Conservation (phyloP, 1,140 invertebrate species). For the Rhagoletis zephyria region DNA sequence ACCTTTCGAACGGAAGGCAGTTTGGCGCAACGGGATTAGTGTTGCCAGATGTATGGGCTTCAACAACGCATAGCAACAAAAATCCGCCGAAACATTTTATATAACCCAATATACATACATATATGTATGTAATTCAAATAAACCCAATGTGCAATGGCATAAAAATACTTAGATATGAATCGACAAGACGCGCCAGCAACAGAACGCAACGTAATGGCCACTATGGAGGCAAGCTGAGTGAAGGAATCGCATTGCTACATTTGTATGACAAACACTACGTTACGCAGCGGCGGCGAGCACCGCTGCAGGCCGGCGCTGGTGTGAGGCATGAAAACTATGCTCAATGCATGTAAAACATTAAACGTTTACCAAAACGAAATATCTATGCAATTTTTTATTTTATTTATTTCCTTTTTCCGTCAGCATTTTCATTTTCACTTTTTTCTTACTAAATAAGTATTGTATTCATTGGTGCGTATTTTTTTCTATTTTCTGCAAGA, state of each 20-base stretch:
- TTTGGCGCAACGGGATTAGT: no score
- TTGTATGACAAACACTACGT: not conserved
- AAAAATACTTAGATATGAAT: constrained; percentile 33
- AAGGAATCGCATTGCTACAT: not conserved
- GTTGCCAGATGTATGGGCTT: no score
- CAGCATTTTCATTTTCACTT: not conserved
- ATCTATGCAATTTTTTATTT: not conserved
- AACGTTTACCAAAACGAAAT: constrained; percentile 44
- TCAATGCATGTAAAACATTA: constrained; percentile 43
- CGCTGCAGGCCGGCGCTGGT: not conserved
- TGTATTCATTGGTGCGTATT: not conserved
- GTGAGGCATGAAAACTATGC: constrained; percentile 31
- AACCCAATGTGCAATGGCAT: not conserved
- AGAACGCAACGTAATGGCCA: no score
- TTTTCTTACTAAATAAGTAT: not conserved
- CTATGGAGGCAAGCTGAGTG: not conserved
- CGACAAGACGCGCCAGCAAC: not conserved
- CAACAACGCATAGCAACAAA: no score
- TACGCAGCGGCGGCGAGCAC: not conserved
- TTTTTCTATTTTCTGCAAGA: constrained; percentile 5
- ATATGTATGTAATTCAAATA: no score
- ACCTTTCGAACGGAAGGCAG: no score
- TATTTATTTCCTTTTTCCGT: not conserved
- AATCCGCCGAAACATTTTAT: no score
- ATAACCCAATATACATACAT: no score